These are phyloP conservation scores for Petrophora chlorosata DNA, from an alignment of 2,888 invertebrate genomes.

Conservation along the genomic window DNA sequence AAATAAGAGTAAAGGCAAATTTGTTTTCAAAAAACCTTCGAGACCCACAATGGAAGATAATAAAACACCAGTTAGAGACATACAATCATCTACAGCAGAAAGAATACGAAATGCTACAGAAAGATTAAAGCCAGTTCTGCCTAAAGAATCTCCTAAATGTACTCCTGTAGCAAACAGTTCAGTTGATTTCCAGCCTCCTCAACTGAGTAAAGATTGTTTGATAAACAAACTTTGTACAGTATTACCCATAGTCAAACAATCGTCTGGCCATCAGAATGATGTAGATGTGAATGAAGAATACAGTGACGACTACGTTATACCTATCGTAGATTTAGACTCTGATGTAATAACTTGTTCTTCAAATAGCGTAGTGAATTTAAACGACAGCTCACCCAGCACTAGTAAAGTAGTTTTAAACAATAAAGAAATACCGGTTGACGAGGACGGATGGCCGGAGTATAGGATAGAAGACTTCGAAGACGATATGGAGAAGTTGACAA, in stretches of 20 bases:
- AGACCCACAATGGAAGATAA: slow-evolving; percentile 48
- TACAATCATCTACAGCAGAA: slow-evolving; percentile 66
- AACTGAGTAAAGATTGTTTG: slow-evolving; percentile 56
- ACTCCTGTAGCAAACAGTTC: slow-evolving; percentile 64
- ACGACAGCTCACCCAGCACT: slow-evolving; percentile 51
- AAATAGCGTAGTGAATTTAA: slow-evolving; percentile 53
- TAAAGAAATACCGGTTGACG: slow-evolving; percentile 66
- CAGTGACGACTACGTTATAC: slow-evolving; percentile 53
- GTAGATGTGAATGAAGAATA: slow-evolving; percentile 39
- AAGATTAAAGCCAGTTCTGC: slow-evolving; percentile 61
- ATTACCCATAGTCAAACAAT: slow-evolving; percentile 49
- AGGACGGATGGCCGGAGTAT: slow-evolving; percentile 84
- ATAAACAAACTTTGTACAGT: slow-evolving; percentile 51
- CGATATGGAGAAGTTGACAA: slow-evolving; percentile 42
- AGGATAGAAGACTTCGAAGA: slow-evolving; percentile 76
- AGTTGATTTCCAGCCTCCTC: slow-evolving; percentile 68
- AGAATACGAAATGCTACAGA: slow-evolving; percentile 64
- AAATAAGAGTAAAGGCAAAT: slow-evolving; percentile 67
- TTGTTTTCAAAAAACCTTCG: slow-evolving; percentile 74
- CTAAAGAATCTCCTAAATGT: slow-evolving; percentile 49
- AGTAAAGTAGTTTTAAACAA: slow-evolving; percentile 45
- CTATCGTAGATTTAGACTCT: slow-evolving; percentile 51
- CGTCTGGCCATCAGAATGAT: neutral
- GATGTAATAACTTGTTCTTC: slow-evolving; percentile 39
- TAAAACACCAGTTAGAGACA: slow-evolving; percentile 50